Evolutionary conservation across 2,888 invertebrate genomes (phyloP), one percentile per base, ranked within the genome.

Genomic region (Julus scandinavius): DNA sequence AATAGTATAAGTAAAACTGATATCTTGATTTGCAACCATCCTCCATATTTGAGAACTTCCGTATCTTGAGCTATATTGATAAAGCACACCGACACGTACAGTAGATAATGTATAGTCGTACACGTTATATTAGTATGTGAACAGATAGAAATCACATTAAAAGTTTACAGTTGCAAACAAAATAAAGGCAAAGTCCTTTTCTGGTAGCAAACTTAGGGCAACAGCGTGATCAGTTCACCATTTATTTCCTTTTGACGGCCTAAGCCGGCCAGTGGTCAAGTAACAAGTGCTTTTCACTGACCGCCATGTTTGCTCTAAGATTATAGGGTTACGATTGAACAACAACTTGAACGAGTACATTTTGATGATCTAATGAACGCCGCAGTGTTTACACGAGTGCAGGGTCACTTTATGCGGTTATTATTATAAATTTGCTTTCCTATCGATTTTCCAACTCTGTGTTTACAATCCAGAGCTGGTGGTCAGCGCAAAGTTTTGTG

Each of bases 291-390:
- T 38, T 80, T 80, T 72, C 29, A 80, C 80, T 80, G 80, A 80
- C 80, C 80, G 80, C 80, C 80, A 80, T 80, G 80, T 80, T 80
- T 80, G 38, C 80, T 80, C 80, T 80, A 80, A 80, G 80, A 80
- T 80, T 80, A 80, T 80, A 80, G 20, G 80, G 80, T 80, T 80
- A 38, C 13, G 38, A 80, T 29, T 11, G 80, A 38, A 80, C 80
- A 80, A 80, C 80, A 80, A 80, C 20, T 80, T 38, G 80, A 80
- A 80, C 80, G 80, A 80, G 80, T 38, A 80, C 80, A 80, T 80
- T 80, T 80, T 80, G 80, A 80, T 80, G 80, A 80, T 80, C 80
- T 80, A 80, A 80, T 80, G 80, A 80, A 80, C 80, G 80, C 80
- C 80, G 80, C 80, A 38, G 80, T 80, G 80, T 80, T 80, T 80